phyloP scores from a whole-genome alignment of 2,888 invertebrate species.

The Polydesmus complanatus region DNA sequence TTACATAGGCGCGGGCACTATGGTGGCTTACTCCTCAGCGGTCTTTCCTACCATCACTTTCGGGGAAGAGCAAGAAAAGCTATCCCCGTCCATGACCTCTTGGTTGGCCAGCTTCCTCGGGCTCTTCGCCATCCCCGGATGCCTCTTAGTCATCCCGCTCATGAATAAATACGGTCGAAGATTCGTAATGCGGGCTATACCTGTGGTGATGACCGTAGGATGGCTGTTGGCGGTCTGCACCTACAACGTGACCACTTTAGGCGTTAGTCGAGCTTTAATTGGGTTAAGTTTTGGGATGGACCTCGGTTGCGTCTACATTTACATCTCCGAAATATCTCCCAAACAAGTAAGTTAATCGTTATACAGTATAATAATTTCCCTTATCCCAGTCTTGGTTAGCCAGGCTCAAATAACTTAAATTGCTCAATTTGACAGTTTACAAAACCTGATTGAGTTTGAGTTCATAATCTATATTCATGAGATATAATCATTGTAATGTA shows the following conservation, averaged over 20 bases:
- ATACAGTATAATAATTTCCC: too few species aligned
- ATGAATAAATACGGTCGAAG: background rate
- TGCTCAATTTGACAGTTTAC: too few species aligned
- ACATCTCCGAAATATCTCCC: background rate
- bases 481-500: too few species aligned
- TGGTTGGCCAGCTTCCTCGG: background rate
- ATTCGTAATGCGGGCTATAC: background rate
- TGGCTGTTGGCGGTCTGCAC: background rate
- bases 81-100: background rate
- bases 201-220: background rate
- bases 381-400: too few species aligned
- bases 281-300: background rate
- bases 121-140: background rate
- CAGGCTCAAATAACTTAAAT: too few species aligned
- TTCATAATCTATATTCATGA: too few species aligned
- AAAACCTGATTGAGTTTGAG: too few species aligned
- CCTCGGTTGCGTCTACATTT: background rate
- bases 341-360: background rate
- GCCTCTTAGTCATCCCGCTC: background rate
- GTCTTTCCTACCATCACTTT: background rate
- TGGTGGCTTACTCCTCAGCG: background rate
- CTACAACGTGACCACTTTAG: background rate
- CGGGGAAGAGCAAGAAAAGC: background rate
- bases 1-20: too few species aligned
- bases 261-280: background rate